Evolutionary conservation across 2,113 vertebrate genomes (phyloP), one percentile per base, ranked within the genome.

Genomic region (Macquaria ambigua): DNA sequence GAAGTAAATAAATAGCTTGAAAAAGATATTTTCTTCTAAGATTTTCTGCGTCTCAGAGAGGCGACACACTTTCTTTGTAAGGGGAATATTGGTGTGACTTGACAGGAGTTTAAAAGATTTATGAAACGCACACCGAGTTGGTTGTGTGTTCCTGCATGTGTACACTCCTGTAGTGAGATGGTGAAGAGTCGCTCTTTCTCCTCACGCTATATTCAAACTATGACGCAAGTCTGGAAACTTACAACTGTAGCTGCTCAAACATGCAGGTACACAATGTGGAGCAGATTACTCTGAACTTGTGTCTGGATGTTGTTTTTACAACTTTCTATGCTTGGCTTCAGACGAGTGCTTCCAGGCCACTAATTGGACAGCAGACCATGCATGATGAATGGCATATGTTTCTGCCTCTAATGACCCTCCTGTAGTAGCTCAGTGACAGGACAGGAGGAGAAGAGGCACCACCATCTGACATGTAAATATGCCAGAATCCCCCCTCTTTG

Each of bases 61-160:
- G 79, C 69, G 81, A 92, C 91, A 87, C 79, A 74, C 76, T 92
- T 90, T 79, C 90, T 93, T 90, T 91, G 89, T 87, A 68, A 82
- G 84, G 68, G 83, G 64, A 85, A 84, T 84, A 90, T 88, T 66
- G 87, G 82, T 82, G 80, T 77, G 89, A 91, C 88, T 92, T 90
- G 91, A 94, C 89, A 94, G 87, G 87, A 90, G 90, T 94, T 94
- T 94, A 93, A 93, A 94, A 93, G 90, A 91, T 92, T 92, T 87
- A 91, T 91, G 83, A 89, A 90, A 81, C 79, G 64, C 83, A 56
- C 77, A 72, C 43, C 39, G 18, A 85, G 76, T 58, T 34, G 81
- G 59, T 34, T 81, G 78, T 87, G 78, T 48, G 84, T 87, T 87
- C 79, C 66, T 70, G 67, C 14, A 39, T 66, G 75, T 67, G 72